A percentile compares a stretch with the other conserved stretches of the same genome.
Conservation (phyloP, 2,797 vertebrate genomes). For the Eospalax fontanierii region DNA sequence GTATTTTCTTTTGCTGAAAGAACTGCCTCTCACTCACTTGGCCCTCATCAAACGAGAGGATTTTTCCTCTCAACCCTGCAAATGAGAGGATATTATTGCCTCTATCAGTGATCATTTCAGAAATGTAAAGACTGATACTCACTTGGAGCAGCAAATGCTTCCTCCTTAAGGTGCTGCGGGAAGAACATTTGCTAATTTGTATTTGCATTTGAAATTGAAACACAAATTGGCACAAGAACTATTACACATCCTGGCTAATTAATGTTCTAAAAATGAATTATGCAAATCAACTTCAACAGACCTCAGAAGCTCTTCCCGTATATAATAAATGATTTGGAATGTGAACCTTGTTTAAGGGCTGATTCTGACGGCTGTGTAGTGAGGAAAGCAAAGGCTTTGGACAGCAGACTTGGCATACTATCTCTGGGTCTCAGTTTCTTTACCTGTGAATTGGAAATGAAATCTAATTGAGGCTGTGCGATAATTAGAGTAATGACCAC, state of each 20-base stretch:
- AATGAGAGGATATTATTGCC: constrained; percentile 54
- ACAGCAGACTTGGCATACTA: not conserved
- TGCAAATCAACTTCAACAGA: constrained; percentile 87
- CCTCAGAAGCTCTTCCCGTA: constrained; percentile 83
- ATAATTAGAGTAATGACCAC: not conserved
- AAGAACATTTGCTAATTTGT: constrained; percentile 86
- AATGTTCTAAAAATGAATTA: constrained; percentile 90
- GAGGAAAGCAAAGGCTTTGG: not conserved
- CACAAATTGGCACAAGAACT: constrained; percentile 88
- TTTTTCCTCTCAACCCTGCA: constrained; percentile 33
- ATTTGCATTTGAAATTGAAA: constrained; percentile 88
- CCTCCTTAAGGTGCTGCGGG: constrained; percentile 82
- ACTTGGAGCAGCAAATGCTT: constrained; percentile 62
- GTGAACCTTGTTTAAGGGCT: constrained; percentile 69
- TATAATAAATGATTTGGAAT: constrained; percentile 79
- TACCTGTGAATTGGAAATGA: not conserved
- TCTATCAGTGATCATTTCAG: constrained; percentile 63
- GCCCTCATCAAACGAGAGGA: not conserved
- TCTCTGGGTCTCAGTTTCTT: not conserved
- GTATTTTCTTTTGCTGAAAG: constrained; percentile 52
- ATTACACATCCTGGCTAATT: constrained; percentile 88
- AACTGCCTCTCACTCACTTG: not conserved
- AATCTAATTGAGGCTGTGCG: not conserved
- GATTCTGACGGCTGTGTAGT: not conserved
- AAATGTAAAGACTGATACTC: constrained; percentile 78